Evolutionary conservation across 2,888 invertebrate genomes (phyloP).

Genomic region (Ceriagrion tenellum): DNA sequence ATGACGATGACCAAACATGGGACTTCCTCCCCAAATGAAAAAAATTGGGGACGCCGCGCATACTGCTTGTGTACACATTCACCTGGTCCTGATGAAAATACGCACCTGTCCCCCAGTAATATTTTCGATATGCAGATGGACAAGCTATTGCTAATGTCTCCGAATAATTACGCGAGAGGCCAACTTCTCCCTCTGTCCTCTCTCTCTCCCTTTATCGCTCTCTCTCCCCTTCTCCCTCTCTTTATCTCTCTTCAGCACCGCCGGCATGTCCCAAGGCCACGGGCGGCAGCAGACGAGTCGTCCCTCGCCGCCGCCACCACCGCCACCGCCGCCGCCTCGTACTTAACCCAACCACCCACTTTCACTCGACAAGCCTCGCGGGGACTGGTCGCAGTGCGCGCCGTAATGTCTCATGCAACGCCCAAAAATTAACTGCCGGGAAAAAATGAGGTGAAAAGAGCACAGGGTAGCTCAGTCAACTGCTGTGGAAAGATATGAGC

Average conservation of each 20-base stretch:
- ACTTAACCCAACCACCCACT: not conserved
- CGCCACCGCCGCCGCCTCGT: not conserved
- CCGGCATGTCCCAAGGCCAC: not conserved
- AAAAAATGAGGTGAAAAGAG: not conserved
- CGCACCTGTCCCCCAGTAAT: not conserved
- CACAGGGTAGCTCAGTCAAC: not conserved
- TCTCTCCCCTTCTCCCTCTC: not conserved
- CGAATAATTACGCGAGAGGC: constrained; percentile 36
- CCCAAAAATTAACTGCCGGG: not conserved
- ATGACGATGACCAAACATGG: not conserved
- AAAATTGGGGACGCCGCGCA: not conserved
- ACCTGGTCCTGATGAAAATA: constrained; percentile 36
- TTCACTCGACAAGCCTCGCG: not conserved
- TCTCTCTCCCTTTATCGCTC: not conserved
- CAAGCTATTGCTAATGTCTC: constrained; percentile 24
- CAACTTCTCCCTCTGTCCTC: not conserved
- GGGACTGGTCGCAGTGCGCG: constrained; percentile 1
- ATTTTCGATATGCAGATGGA: constrained; percentile 35
- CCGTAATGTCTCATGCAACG: not conserved
- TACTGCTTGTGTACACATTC: constrained; percentile 13
- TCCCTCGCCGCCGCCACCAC: no score
- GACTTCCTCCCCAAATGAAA: not conserved
- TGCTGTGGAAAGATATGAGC: no score
- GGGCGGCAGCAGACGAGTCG: not conserved
- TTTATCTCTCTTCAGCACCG: not conserved